These are phyloP conservation scores for Cyclina sinensis DNA, from an alignment of 1,140 invertebrate species.

Conservation along the genomic window DNA sequence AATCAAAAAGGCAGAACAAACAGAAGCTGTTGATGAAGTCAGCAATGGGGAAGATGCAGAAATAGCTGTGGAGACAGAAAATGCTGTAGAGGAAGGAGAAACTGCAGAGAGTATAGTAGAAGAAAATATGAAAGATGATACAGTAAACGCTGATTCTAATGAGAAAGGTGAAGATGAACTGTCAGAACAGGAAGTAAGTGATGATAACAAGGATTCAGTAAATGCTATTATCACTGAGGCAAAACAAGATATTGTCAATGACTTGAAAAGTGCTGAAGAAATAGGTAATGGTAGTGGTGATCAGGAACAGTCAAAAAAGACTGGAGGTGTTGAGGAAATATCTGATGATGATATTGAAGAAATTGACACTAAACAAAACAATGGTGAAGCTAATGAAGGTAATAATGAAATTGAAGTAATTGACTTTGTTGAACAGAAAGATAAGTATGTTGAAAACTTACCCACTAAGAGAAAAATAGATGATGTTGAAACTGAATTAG, in stretches of 20 bases:
- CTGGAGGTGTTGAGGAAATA: conserved; percentile 28
- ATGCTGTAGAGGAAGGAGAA: conserved; percentile 21
- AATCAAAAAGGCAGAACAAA: conserved; percentile 43
- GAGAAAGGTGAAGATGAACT: conserved; percentile 32
- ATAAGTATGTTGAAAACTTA: conserved; percentile 7
- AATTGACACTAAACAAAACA: conserved; percentile 32
- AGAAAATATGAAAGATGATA: conserved; percentile 55
- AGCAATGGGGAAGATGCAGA: conserved; percentile 41
- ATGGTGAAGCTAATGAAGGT: conserved; percentile 32
- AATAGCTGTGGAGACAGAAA: conserved; percentile 25
- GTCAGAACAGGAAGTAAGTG: conserved; percentile 15
- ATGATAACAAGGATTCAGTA: conserved; percentile 62
- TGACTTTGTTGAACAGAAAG: not conserved
- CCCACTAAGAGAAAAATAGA: conserved; percentile 61
- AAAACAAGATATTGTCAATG: conserved; percentile 36
- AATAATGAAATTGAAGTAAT: conserved; percentile 46
- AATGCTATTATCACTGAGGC: conserved; percentile 41
- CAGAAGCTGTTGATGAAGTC: conserved; percentile 38
- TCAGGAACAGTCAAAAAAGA: not conserved
- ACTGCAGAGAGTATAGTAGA: conserved; percentile 59
- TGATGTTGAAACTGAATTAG: conserved; percentile 60
- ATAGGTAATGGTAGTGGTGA: conserved; percentile 18
- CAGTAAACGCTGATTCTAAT: conserved; percentile 15
- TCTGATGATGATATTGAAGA: conserved; percentile 63
- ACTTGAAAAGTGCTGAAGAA: conserved; percentile 14